Base-by-base conservation (phyloP, 2,888 invertebrate species). In the Pristionchus japonicus region DNA sequence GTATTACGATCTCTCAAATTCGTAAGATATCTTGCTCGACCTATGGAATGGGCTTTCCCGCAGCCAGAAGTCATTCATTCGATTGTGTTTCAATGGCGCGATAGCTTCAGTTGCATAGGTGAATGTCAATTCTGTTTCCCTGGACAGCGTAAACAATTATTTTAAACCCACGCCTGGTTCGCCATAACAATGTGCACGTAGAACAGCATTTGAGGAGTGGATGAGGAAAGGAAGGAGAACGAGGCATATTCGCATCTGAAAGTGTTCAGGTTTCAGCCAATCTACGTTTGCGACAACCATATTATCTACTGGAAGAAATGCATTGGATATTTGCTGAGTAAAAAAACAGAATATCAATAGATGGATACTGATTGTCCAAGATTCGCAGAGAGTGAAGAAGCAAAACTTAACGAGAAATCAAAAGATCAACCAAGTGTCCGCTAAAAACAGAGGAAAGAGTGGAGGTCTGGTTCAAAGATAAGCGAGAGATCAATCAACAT, bases 101-200 rank as follows among this genome's bases (percentile, higher is more conserved):
- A 64, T 27, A 13, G 27, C 64, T 31, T 64, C 23, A n/a, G 13
- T 7, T 64, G 27, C n/a, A n/a, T n/a, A n/a, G n/a, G n/a, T n/a
- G 27, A 64, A 20, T 23, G 23, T 7, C 23, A 23, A 74, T 4
- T 34, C 3, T 4, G 74, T 17, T 74, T 74, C 3, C 1, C 9
- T 3, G 74, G 6, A 15, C 31, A 23, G 15, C 15, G 6, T 40
- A 0, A 11, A 4, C 17, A 40, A 74, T 20, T 13, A 0, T 20
- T 6, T 11, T 40, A 1, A 49, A 37, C 82, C 34, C 31, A 82
- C 47, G 17, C 82, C 82, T 4, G 82, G 82, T 27, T 82, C 82
- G 9, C 82, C 82, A n/a, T 82, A 82, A 34, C 82, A 82, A 17
- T 37, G 40, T 17, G 82, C 82, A n/a, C n/a, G 9, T 17, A 82